Evolutionary conservation across 2,797 vertebrate genomes (phyloP).

Genomic region (Anas capensis): DNA sequence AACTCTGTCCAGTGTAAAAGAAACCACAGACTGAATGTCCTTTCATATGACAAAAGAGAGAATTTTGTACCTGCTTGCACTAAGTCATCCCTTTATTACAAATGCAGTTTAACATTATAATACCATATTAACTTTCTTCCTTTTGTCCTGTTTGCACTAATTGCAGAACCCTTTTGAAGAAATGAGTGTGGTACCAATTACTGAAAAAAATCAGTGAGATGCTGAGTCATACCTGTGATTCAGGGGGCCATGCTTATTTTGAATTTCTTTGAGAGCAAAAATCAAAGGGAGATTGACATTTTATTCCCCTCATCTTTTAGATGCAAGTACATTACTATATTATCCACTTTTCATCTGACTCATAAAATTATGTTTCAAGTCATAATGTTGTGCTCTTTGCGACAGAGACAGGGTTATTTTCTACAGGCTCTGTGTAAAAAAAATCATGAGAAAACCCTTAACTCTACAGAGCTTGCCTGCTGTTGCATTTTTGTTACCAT

Average conservation of each 20-base stretch:
- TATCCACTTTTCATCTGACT: slow-evolving; percentile 59
- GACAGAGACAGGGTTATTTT: background rate
- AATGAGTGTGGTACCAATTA: slow-evolving; percentile 17
- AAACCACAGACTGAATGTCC: background rate
- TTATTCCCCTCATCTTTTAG: background rate
- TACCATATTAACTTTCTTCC: background rate
- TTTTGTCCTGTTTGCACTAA: slow-evolving; percentile 44
- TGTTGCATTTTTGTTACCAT: background rate
- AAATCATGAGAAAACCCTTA: background rate
- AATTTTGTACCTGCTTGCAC: background rate
- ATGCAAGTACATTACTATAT: slow-evolving; percentile 29
- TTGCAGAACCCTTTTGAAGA: slow-evolving; percentile 43
- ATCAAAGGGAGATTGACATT: slow-evolving; percentile 45
- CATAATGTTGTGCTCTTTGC: slow-evolving; percentile 31
- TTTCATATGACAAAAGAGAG: background rate
- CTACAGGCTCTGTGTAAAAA: background rate
- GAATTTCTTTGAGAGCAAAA: slow-evolving; percentile 26
- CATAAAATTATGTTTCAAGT: slow-evolving; percentile 56
- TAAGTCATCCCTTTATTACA: background rate
- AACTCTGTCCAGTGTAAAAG: background rate
- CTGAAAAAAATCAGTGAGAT: background rate
- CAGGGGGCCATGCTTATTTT: slow-evolving; percentile 32
- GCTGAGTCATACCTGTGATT: slow-evolving; percentile 52
- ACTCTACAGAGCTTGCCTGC: background rate
- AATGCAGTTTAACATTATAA: background rate